These are phyloP conservation scores for Holcopasites calliopsidis DNA, from an alignment of 1,140 invertebrate species.

Conservation along the genomic window DNA sequence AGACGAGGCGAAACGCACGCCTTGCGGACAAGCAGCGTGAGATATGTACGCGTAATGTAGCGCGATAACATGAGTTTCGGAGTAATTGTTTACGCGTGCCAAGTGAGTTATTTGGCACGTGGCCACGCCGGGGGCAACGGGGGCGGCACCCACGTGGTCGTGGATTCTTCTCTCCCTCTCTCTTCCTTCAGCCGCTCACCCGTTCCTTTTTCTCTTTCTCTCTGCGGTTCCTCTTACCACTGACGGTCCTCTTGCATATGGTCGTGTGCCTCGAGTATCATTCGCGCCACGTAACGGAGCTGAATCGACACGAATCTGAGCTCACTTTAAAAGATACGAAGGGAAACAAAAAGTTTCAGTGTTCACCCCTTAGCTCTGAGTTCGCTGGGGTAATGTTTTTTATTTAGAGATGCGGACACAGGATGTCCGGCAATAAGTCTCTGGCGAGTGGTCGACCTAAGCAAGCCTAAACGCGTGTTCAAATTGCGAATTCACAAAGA, in stretches of 20 bases:
- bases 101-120: conserved; percentile 74
- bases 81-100: conserved; percentile 76
- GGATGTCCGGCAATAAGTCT: no score
- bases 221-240: not conserved
- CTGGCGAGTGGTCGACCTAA: no score
- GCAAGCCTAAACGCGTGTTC: no score
- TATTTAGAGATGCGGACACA: no score
- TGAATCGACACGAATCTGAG: not conserved
- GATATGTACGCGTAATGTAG: conserved; percentile 64
- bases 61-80: conserved; percentile 68
- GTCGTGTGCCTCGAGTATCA: conserved; percentile 8
- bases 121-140: conserved; percentile 56
- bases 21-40: conserved; percentile 45
- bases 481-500: no score
- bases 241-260: not conserved
- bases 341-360: no score
- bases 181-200: not conserved
- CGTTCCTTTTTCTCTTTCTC: not conserved
- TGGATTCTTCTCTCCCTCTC: conserved; percentile 44
- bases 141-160: conserved; percentile 66
- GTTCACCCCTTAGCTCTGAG: no score
- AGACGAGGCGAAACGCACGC: conserved; percentile 40
- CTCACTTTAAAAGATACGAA: no score
- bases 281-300: not conserved
- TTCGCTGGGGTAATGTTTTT: no score